A percentile compares a stretch with the other conserved stretches of the same genome.
Conservation (phyloP, 2,113 vertebrate species). For the Trochalopteron elliotii region DNA sequence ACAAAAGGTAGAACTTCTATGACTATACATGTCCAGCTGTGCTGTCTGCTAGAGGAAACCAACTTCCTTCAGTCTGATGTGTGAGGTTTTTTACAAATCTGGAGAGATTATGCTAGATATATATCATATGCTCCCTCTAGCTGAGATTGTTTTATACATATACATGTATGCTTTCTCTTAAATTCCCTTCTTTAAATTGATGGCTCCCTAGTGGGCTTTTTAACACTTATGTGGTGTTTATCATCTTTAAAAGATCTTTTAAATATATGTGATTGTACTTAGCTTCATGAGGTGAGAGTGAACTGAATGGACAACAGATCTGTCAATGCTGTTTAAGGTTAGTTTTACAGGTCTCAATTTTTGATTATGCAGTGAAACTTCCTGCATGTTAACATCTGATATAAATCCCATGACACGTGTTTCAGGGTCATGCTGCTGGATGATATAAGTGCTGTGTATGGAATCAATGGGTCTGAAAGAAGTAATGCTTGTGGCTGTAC, state of each 20-base stretch:
- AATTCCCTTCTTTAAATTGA: constrained; percentile 53
- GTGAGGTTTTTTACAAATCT: constrained; percentile 31
- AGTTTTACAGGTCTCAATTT: constrained; percentile 31
- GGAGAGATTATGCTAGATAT: constrained; percentile 2
- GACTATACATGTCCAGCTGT: neutral
- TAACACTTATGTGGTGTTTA: constrained; percentile 44
- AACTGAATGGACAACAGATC: constrained; percentile 17
- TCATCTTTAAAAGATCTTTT: constrained; percentile 50
- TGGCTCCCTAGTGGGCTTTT: constrained; percentile 49
- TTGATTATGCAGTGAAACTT: constrained; percentile 27
- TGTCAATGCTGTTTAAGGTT: constrained; percentile 38
- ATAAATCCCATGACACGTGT: neutral
- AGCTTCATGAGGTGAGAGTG: constrained; percentile 46
- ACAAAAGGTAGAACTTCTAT: neutral
- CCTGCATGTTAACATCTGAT: constrained; percentile 29
- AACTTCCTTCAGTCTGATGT: neutral
- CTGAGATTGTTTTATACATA: neutral
- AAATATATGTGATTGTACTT: constrained; percentile 38
- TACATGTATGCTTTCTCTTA: constrained; percentile 30
- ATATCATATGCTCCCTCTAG: constrained; percentile 51
- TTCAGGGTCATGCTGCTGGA: constrained; percentile 29
- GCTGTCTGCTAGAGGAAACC: neutral
- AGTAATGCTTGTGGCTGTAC: neutral
- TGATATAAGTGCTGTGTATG: constrained; percentile 8
- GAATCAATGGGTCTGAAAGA: constrained; percentile 8